Base-by-base conservation (phyloP, 1,140 invertebrate species). In the Ganaspis sp. region DNA sequence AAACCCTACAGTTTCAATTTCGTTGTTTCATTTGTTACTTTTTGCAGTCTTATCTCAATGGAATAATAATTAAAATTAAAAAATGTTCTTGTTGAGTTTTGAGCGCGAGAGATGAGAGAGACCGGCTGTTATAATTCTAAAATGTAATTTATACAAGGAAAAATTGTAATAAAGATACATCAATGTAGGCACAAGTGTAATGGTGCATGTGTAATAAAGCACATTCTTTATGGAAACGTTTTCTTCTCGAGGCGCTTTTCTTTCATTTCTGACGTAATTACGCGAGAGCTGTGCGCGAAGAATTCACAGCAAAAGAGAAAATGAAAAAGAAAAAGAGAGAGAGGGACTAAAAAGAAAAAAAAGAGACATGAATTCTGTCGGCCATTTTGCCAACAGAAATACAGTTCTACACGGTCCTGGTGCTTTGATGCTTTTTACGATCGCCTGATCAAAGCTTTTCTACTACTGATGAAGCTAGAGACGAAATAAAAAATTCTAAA, bases 281-380 rank as follows among this genome's bases (percentile, higher is more conserved):
- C 83, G 81, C 77, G 72, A 76, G 81, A 75, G 84, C 82, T 87
- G 81, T 83, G 84, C 84, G 85, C 84, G 74, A 76, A 79, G 73
- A 76, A 76, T 81, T 71, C 19, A 69, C 77, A 79, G 75, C 40
- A 74, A 64, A 12, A 45, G 54, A 5, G 34, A 21, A 69, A 9
- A 0, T 0, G 42, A 69, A 19, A 9, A 26, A 49, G 9, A 70
- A 70, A 40, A 19, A 23, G 58, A 19, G 29, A 77, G 37, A 75
- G 71, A 77, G 71, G 45, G 42, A 23, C 38, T 26, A n/a, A 53
- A 17, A 38, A 37, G 17, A 17, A 70, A 6, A 69, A 34, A 58
- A 15, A 34, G 4, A 71, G 12, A 71, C 11, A 64, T 72, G 38
- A 38, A 64, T 72, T 29, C 26, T n/a, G 23, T 29, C 58, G 2